A percentile compares a stretch with the other conserved stretches of the same genome.
These are phyloP conservation scores for Megastigmus dorsalis DNA, from an alignment of 2,888 invertebrate genomes.

Conservation along the genomic window DNA sequence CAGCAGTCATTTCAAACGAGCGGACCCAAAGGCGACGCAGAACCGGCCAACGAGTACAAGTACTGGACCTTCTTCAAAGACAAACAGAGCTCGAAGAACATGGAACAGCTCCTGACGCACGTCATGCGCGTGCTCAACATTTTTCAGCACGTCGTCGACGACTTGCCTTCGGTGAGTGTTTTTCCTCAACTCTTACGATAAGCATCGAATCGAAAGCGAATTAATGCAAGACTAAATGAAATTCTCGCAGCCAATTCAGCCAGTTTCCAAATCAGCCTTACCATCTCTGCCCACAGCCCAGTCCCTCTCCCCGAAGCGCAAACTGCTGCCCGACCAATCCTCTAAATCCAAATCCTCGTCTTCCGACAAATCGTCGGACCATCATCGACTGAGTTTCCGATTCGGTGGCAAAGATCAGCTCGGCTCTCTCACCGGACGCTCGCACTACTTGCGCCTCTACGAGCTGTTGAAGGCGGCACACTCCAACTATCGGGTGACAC, in stretches of 20 bases:
- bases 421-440: slow-evolving; percentile 82
- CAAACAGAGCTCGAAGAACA: slow-evolving; percentile 69
- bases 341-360: slow-evolving; percentile 55
- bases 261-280: slow-evolving; percentile 76
- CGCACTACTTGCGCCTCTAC: slow-evolving; percentile 90
- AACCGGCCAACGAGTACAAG: slow-evolving; percentile 48
- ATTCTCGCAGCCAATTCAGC: slow-evolving; percentile 74
- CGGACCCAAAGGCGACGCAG: slow-evolving; percentile 6
- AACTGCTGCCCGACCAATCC: slow-evolving; percentile 56
- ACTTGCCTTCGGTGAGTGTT: slow-evolving; percentile 69
- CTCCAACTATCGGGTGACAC: slow-evolving; percentile 90
- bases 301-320: slow-evolving; percentile 74
- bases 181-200: too few species aligned
- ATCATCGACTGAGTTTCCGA: slow-evolving; percentile 32
- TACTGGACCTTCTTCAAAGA: slow-evolving; percentile 67
- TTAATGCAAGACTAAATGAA: too few species aligned
- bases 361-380: slow-evolving; percentile 7
- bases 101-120: slow-evolving; percentile 81
- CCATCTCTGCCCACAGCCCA: slow-evolving; percentile 76
- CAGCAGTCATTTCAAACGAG: neutral
- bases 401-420: slow-evolving; percentile 73
- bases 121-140: slow-evolving; percentile 84
- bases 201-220: too few species aligned
- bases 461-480: slow-evolving; percentile 88
- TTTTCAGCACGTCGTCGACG: slow-evolving; percentile 85